Base-by-base conservation (phyloP, 2,888 invertebrate species). In the Oegoconia quadripuncta region DNA sequence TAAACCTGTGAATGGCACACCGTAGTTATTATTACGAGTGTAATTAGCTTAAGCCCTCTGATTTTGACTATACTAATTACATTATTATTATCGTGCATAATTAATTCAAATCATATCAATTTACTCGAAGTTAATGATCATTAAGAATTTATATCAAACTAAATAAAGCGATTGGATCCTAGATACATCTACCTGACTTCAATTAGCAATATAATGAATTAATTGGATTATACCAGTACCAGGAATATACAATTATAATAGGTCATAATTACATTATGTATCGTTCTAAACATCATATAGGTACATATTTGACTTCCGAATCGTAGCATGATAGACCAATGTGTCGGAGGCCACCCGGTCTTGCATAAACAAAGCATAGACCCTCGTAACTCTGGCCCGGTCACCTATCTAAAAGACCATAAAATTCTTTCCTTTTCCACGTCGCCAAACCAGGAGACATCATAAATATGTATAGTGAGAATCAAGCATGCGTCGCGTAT, bases 401-500 rank as follows among this genome's bases (percentile, higher is more conserved):
- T 80, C 76, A 79, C 74, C 75, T 67, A 68, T 66, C 69, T 73
- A 73, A 74, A 62, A 67, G 67, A 50, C 73, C 69, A 77, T 82
- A 76, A 79, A 84, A 80, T 74, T 78, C 73, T 69, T 74, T 70
- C 71, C 65, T 67, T 65, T 59, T 59, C 61, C 61, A 59, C 59
- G 63, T 67, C 62, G 60, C 71, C 62, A 65, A 74, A 69, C 64
- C 64, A 52, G 64, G 60, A 64, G 64, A 66, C 69, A 66, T 83
- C 84, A 86, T 86, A 86, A 86, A 86, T 86, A 86, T 86, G 86
- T 86, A 86, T 83, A 80, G 74, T 74, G 66, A 63, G 79, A 84
- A 86, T 82, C 83, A 83, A 79, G 86, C 86, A 83, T 83, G 84
- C 86, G 80, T 82, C 79, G 74, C 75, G 82, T 77, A 81, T 82